Percentiles rank a stretch among this genome's conserved stretches.
Evolutionary conservation across 2,797 vertebrate species (phyloP).

Genomic region (Kryptopterus vitreolus): DNA sequence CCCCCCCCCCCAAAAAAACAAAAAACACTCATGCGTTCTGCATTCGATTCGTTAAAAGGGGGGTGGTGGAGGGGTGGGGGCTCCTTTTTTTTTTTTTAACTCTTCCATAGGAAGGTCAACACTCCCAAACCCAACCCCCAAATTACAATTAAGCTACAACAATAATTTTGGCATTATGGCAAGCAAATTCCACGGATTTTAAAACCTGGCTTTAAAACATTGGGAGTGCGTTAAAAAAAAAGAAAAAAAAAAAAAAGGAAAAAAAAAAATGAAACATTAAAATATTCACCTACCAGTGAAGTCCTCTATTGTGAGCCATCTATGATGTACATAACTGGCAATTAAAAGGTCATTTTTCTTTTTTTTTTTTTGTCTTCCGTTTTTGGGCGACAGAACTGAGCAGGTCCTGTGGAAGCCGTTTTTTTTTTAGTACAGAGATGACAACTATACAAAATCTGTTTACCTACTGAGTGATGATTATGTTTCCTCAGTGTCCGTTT

Average conservation of each 20-base stretch:
- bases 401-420: constrained; percentile 90
- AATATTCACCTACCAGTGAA: constrained; percentile 83
- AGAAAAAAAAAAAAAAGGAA: constrained; percentile 76
- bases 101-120: constrained; percentile 99
- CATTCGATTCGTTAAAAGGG: constrained; percentile 74
- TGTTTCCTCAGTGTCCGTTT: constrained; percentile 99
- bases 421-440: constrained; percentile 99
- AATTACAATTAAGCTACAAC: constrained; percentile 69
- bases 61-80: constrained; percentile 70
- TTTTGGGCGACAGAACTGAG: constrained; percentile 83
- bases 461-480: constrained; percentile 99
- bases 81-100: constrained; percentile 82
- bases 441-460: constrained; percentile 99
- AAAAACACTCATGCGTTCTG: constrained; percentile 83
- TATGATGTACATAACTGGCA: constrained; percentile 95
- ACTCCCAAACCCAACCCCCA: constrained; percentile 57
- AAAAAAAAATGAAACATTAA: constrained; percentile 72
- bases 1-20: too few species aligned
- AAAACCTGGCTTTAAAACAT: constrained; percentile 67
- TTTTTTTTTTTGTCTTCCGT: constrained; percentile 75
- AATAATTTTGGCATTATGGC: constrained; percentile 79
- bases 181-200: constrained; percentile 70
- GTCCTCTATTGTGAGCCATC: constrained; percentile 87
- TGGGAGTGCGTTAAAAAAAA: constrained; percentile 83
- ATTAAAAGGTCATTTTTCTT: constrained; percentile 81